Evolutionary conservation across 2,797 vertebrate genomes (phyloP), one percentile per base, ranked within the genome.

Genomic region (Eleutherodactylus coqui): DNA sequence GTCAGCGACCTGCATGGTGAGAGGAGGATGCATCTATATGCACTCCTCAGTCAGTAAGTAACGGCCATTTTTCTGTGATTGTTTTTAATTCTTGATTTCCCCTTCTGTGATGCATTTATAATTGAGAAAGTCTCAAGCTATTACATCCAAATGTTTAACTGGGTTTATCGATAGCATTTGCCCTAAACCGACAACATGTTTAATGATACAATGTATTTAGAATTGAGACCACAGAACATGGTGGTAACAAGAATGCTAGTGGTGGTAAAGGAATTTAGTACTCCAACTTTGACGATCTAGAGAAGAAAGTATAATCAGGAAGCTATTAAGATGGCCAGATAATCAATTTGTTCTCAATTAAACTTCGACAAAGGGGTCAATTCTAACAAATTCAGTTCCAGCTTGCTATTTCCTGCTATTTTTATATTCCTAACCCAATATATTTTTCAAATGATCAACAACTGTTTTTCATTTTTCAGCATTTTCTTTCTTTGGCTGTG

Each of bases 401-500:
- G 24, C 67, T 41, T 69, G 67, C 36, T 69, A 38, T 38, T 21
- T 24, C 36, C 38, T 43, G 38, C 11, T 45, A 43, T 73, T 73
- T 45, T 73, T 73, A 69, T 38, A 13, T 8, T 13, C 41, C 24
- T 13, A 41, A 21, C 11, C 34, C 21, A 43, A 72, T 72, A 43
- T 43, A 73, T 43, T 73, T 73, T 73, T 41, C 69, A 27, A 73
- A 73, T 45, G n/a, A 73, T 73, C 41, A 45, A 73, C 69, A 10
- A 36, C 45, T 47, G 32, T 83, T 47, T n/a, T 78, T 29, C 34
- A 70, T 55, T 29, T 82, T 58, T 69, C 41, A 64, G 64, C 67
- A 64, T 84, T 67, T 64, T 79, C 45, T 73, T 75, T 53, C 64
- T 69, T 75, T 80, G 76, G 86, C 72, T 84, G 38, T 43, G 69